Base-by-base conservation (phyloP, 1,140 invertebrate species). In the Dreissena rostriformis region DNA sequence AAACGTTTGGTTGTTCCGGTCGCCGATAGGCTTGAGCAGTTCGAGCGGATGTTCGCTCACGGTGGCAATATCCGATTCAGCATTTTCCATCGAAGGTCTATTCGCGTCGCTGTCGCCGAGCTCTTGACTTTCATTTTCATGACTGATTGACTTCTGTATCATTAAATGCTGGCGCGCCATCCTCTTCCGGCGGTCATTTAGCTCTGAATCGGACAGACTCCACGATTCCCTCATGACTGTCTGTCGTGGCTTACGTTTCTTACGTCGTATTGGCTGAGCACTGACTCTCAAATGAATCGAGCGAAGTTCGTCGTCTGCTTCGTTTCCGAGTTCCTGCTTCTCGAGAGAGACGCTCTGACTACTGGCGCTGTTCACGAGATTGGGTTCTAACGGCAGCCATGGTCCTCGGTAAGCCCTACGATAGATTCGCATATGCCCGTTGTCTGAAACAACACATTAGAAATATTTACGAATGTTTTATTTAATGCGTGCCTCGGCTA, bases 121-220 rank as follows among this genome's bases (percentile, higher is more conserved):
- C 2, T 39, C 2, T 39, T 39, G 39, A 39, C 8, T 39, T 39
- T 39, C 39, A 39, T 39, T 39, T 2, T 39, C 8, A 39, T 39
- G 39, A 39, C 8, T 39, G 39, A 39, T 39, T 39, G 39, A 39
- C 2, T 39, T 39, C 2, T 61, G 57, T 19, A 79, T 70, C 17
- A 67, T 79, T 49, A 57, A 51, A 52, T 51, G 52, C 39, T 49
- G 52, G 22, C 29, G 70, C 12, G 19, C 6, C 28, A 81, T 65
- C 29, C 68, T 17, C 52, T 72, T 73, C 5, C 80, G 24, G 53
- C 57, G 53, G 29, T 81, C 79, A 65, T 82, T 52, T 52, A 82
- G n/a, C 22, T 82, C 80, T 17, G 80, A 82, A 55, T 82, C 80
- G 0, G 80, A 82, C 51, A 82, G 49, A 65, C 80, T 82, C 17